Conservation (phyloP, 1,140 invertebrate genomes). For the Drosophila bocki region DNA sequence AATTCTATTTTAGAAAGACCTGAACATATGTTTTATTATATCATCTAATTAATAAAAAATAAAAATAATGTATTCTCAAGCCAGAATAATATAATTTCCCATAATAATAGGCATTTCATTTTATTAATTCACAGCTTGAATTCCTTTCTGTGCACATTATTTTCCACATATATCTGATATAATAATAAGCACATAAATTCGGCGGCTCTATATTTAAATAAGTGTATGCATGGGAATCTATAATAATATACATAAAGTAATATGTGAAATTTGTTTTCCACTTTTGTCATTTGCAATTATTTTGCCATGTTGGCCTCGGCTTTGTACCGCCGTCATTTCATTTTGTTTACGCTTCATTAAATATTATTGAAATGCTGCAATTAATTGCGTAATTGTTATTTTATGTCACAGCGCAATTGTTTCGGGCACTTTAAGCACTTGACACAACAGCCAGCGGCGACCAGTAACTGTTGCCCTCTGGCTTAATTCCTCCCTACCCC, state of each 20-base stretch:
- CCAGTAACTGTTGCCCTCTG: constrained; percentile 48
- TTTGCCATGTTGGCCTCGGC: constrained; percentile 62
- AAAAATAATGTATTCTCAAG: neutral
- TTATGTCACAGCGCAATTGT: constrained; percentile 63
- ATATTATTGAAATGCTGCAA: constrained; percentile 82
- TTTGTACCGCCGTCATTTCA: constrained; percentile 67
- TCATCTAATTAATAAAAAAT: neutral
- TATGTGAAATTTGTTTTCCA: constrained; percentile 51
- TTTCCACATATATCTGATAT: constrained; percentile 20
- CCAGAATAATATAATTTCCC: neutral
- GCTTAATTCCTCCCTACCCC: constrained; percentile 23
- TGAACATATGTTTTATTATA: neutral
- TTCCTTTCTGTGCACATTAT: constrained; percentile 16
- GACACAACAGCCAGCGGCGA: constrained; percentile 53
- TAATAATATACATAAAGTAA: constrained; percentile 24
- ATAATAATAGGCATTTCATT: constrained; percentile 1
- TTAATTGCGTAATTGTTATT: constrained; percentile 83
- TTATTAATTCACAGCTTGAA: constrained; percentile 1
- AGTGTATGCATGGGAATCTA: constrained; percentile 25
- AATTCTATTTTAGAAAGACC: neutral
- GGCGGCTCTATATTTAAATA: constrained; percentile 18
- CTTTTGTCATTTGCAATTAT: constrained; percentile 71
- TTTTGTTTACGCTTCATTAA: constrained; percentile 82
- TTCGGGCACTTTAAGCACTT: constrained; percentile 71
- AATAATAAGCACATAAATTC: constrained; percentile 40